phyloP scores from a whole-genome alignment of 1,140 invertebrate species.

The Pogonomyrmex barbatus region DNA sequence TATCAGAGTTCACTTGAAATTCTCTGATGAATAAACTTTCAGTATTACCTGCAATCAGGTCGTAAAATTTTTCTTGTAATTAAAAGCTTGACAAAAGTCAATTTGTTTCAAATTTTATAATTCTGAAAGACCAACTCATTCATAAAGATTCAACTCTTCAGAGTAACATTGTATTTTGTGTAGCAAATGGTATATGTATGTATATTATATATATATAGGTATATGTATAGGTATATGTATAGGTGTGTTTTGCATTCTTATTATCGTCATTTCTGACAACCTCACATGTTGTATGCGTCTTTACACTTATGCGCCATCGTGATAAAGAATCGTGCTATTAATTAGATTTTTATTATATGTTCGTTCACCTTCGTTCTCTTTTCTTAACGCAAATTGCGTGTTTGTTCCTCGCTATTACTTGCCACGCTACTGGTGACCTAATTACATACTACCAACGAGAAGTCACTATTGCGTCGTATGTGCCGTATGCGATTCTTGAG shows the following conservation, averaged over 20 bases:
- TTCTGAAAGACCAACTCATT: background rate
- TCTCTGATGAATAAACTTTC: background rate
- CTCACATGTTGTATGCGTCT: conserved; percentile 27
- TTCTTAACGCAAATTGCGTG: conserved; percentile 26
- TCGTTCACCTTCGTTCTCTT: conserved; percentile 56
- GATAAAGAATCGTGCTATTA: conserved; percentile 43
- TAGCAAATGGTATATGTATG: too few relatives aligned
- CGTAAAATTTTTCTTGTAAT: background rate
- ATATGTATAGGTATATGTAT: background rate
- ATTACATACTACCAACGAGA: conserved; percentile 36
- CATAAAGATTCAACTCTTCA: too few relatives aligned
- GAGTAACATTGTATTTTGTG: too few relatives aligned
- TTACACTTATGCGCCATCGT: conserved; percentile 32
- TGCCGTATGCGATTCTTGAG: conserved; percentile 3
- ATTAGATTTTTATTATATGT: conserved; percentile 62
- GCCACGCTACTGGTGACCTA: conserved; percentile 36
- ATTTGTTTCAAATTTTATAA: background rate
- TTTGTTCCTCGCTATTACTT: conserved; percentile 42
- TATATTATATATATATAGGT: too few relatives aligned
- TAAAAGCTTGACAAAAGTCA: background rate
- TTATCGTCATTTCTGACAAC: conserved; percentile 48
- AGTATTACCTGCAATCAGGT: background rate
- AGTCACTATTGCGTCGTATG: conserved; percentile 33
- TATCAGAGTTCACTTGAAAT: background rate
- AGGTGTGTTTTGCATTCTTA: conserved; percentile 28